Evolutionary conservation across 2,113 vertebrate species (phyloP), one percentile per base, ranked within the genome.

Genomic region (Chaetops frenatus): DNA sequence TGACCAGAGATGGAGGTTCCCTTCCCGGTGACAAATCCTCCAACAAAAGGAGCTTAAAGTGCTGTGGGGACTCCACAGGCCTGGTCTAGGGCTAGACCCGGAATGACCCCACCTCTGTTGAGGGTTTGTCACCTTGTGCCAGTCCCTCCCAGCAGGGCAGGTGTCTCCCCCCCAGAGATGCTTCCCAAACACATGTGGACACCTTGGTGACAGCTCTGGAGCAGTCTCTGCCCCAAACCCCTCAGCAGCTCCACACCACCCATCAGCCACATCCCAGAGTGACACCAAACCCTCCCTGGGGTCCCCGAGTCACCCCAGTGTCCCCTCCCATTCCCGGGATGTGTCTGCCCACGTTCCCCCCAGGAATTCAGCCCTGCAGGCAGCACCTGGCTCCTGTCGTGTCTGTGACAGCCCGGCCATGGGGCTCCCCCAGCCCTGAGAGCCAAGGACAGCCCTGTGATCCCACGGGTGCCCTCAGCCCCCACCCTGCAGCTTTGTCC

Each of bases 41-140:
- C 47, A 35, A 20, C 4, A 62, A 54, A 53, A 61, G 31, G 20
- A 42, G 12, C 15, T 57, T 42, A 38, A 73, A 57, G 40, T 24
- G 31, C 11, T 7, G 10, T 21, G 16, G 22, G 14, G 44, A 51
- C 29, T 28, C 24, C 12, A 19, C 6, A 45, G 35, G 19, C 15
- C 79, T 27, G 2, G 20, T 14, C 12, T 11, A 24, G 51, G n/a
- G 20, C 28, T 10, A 23, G 8, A 31, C 1, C 0, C 28, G 8
- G 17, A 31, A 23, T 18, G 74, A 54, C 15, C 56, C 35, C 56
- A 45, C 9, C 7, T 10, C 40, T 38, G 50, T 56, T 33, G 56
- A 33, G 31, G 51, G 15, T 22, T 40, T 81, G 25, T 38, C 80
- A 66, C 45, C 51, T 31, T 12, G 31, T 45, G 36, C 65, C 48